These are phyloP conservation scores for Meloidogyne hapla DNA, from an alignment of 1,140 invertebrate genomes.

Conservation along the genomic window DNA sequence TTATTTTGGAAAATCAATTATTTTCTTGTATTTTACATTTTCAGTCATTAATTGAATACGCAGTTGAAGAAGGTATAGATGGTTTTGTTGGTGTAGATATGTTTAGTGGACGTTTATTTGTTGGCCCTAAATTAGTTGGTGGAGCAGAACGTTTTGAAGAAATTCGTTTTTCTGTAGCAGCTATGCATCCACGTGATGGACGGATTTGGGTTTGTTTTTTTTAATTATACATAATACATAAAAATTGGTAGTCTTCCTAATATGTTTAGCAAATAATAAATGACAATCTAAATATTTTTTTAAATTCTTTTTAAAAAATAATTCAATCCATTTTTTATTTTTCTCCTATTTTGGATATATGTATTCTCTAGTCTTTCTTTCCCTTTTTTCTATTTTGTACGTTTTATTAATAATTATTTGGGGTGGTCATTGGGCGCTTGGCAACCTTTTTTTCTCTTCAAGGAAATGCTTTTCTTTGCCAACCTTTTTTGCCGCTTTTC, in stretches of 20 bases:
- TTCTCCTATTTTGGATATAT: too few relatives aligned
- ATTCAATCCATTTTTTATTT: too few relatives aligned
- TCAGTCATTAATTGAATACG: conserved; percentile 31
- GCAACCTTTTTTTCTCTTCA: conserved; percentile 2
- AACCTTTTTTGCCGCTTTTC: not conserved
- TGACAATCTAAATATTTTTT: too few relatives aligned
- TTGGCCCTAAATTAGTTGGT: conserved; percentile 35
- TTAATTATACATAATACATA: not conserved
- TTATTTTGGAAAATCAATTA: too few relatives aligned
- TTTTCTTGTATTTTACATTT: not conserved
- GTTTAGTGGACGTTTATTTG: conserved; percentile 28
- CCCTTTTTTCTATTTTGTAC: not conserved
- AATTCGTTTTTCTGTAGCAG: conserved; percentile 43
- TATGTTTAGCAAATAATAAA: not conserved
- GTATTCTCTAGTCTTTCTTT: conserved; percentile 3
- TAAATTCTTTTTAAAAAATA: too few relatives aligned
- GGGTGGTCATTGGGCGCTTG: conserved; percentile 4
- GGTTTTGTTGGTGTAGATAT: conserved; percentile 44
- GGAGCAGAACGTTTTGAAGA: conserved; percentile 42
- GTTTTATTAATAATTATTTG: not conserved
- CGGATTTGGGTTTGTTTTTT: conserved; percentile 35
- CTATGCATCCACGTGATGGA: conserved; percentile 23
- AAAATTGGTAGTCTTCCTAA: too few relatives aligned
- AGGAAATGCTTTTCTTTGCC: not conserved
- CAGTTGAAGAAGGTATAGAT: conserved; percentile 43